These are phyloP conservation scores for Sebastes vulpes DNA, from an alignment of 2,797 vertebrate species.

Conservation along the genomic window DNA sequence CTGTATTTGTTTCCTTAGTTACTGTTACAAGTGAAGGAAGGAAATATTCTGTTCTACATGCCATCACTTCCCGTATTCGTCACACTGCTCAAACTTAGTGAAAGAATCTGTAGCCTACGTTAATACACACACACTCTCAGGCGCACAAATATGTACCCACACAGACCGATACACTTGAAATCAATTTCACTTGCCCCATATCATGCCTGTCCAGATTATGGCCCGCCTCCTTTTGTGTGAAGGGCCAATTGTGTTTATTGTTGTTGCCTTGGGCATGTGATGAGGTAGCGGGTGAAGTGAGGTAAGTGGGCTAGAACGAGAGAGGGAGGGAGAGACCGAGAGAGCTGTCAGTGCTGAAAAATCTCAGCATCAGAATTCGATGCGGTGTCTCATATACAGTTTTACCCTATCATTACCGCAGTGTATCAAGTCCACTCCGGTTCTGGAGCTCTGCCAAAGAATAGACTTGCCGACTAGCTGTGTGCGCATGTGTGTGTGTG, in stretches of 20 bases:
- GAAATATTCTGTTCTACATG: conserved; percentile 58
- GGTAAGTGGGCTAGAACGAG: conserved; percentile 56
- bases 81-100: conserved; percentile 49
- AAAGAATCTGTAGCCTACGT: conserved; percentile 39
- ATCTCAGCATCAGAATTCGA: conserved; percentile 56
- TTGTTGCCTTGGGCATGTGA: conserved; percentile 68
- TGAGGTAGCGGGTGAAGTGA: conserved; percentile 65
- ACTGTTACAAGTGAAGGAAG: conserved; percentile 65
- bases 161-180: conserved; percentile 64
- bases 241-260: conserved; percentile 69
- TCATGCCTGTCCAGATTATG: conserved; percentile 68
- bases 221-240: conserved; percentile 61
- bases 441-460: conserved; percentile 50
- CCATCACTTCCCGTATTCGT: conserved; percentile 61
- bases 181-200: conserved; percentile 72
- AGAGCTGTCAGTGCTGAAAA: conserved; percentile 50
- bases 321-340: conserved; percentile 5
- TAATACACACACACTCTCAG: neutral
- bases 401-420: conserved; percentile 55
- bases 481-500: conserved; percentile 13
- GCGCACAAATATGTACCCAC: conserved; percentile 27
- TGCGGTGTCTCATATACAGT: conserved; percentile 48
- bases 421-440: conserved; percentile 53
- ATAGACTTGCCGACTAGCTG: conserved; percentile 18
- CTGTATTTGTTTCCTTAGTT: conserved; percentile 61